These are phyloP conservation scores for Megamerina dolium DNA, from an alignment of 2,888 invertebrate genomes.

Conservation along the genomic window DNA sequence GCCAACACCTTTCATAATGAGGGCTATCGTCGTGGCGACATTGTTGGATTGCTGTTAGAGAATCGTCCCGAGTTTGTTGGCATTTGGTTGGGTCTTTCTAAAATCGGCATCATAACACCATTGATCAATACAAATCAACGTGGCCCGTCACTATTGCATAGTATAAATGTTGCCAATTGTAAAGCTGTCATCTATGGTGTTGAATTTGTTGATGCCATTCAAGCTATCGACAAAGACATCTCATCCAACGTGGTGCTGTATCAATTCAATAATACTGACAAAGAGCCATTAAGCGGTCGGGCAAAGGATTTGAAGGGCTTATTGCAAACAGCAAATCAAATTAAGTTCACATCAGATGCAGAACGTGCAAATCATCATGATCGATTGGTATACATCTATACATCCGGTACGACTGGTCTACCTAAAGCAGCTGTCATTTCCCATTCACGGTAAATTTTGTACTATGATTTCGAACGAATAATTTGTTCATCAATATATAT, in stretches of 20 bases:
- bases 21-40: conserved; percentile 83
- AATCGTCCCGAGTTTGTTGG: conserved; percentile 89
- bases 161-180: conserved; percentile 78
- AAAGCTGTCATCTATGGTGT: conserved; percentile 77
- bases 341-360: conserved; percentile 37
- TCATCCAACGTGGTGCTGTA: conserved; percentile 64
- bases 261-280: conserved; percentile 48
- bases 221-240: conserved; percentile 63
- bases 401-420: conserved; percentile 96
- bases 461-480: background rate
- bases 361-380: conserved; percentile 62
- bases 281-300: conserved; percentile 29
- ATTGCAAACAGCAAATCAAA: conserved; percentile 43
- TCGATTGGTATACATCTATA: conserved; percentile 89
- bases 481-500: background rate
- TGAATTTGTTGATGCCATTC: conserved; percentile 53
- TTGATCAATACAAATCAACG: conserved; percentile 92
- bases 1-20: conserved; percentile 72
- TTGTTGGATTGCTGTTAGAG: conserved; percentile 83
- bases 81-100: conserved; percentile 88
- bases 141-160: conserved; percentile 77
- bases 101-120: conserved; percentile 77
- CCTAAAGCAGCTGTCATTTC: conserved; percentile 97
- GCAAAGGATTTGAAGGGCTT: conserved; percentile 45
- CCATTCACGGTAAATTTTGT: conserved; percentile 66